Evolutionary conservation across 2,797 vertebrate genomes (phyloP).

Genomic region (Valencia hispanica): DNA sequence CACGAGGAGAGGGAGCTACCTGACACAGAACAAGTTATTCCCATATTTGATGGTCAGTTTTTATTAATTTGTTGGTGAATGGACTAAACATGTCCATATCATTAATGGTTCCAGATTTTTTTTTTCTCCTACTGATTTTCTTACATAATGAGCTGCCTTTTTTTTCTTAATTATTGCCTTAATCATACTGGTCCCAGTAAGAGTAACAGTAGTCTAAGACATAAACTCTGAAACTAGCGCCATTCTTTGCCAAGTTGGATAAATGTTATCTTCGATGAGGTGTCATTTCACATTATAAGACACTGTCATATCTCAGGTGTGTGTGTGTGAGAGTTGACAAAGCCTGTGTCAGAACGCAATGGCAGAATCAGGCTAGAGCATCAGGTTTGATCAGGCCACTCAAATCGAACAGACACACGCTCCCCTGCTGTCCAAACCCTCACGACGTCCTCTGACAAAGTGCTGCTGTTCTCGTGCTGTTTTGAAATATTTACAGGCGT

Average conservation of each 20-base stretch:
- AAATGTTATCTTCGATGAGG: conserved; percentile 29
- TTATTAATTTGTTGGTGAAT: conserved; percentile 33
- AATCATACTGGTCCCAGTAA: conserved; percentile 33
- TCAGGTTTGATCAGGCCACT: conserved; percentile 62
- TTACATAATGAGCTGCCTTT: conserved; percentile 49
- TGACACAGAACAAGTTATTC: conserved; percentile 27
- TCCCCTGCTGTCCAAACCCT: conserved; percentile 38
- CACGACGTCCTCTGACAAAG: conserved; percentile 39
- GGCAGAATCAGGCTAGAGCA: conserved; percentile 68
- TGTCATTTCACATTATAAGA: conserved; percentile 51
- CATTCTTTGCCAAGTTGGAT: conserved; percentile 35
- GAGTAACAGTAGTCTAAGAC: conserved; percentile 1
- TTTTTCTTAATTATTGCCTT: too few relatives aligned
- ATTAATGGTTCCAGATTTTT: conserved; percentile 41
- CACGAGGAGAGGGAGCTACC: conserved; percentile 5
- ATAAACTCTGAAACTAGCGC: conserved; percentile 26
- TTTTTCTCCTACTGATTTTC: conserved; percentile 15
- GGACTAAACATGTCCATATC: conserved; percentile 35
- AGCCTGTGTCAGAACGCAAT: conserved; percentile 46
- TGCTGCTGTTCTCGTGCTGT: conserved; percentile 50
- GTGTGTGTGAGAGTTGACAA: conserved; percentile 25
- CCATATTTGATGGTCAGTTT: conserved; percentile 20
- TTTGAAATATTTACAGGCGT: conserved; percentile 62
- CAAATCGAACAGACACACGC: conserved; percentile 52
- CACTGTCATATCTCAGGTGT: conserved; percentile 53